phyloP scores from a whole-genome alignment of 1,140 invertebrate species.

The Steinernema khuongi region DNA sequence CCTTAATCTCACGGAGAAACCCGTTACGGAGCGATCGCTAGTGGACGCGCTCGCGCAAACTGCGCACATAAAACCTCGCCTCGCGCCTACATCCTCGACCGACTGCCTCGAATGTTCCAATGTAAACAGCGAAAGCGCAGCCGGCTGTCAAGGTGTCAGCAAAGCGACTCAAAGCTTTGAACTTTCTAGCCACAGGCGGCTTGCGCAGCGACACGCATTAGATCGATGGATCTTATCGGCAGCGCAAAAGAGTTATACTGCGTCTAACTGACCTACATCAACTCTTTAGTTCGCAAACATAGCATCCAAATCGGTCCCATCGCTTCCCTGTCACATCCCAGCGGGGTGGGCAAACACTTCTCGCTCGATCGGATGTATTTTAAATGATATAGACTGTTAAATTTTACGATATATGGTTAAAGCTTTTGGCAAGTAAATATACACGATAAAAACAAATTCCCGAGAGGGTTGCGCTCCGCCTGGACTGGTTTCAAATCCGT shows the following conservation, averaged over 20 bases:
- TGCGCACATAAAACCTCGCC: background rate
- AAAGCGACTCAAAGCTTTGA: no score
- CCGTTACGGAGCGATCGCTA: background rate
- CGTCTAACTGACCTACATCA: background rate
- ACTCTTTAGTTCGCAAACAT: slow-evolving; percentile 9
- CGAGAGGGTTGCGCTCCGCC: no score
- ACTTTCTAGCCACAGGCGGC: no score
- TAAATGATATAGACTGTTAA: no score
- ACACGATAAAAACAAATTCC: no score
- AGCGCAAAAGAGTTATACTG: no score
- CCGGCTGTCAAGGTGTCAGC: slow-evolving; percentile 9
- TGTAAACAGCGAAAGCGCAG: background rate
- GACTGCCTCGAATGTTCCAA: background rate
- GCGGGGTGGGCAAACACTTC: background rate
- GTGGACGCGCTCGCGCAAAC: background rate
- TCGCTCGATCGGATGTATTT: background rate
- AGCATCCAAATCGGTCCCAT: background rate
- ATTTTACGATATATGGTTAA: background rate
- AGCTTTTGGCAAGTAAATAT: background rate
- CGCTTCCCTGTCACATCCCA: background rate
- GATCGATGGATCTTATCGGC: no score
- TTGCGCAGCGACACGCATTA: no score
- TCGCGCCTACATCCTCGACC: slow-evolving; percentile 2
- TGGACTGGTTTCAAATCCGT: no score
- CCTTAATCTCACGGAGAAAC: background rate